Base-by-base conservation (phyloP, 2,113 vertebrate genomes). In the Riparia riparia region DNA sequence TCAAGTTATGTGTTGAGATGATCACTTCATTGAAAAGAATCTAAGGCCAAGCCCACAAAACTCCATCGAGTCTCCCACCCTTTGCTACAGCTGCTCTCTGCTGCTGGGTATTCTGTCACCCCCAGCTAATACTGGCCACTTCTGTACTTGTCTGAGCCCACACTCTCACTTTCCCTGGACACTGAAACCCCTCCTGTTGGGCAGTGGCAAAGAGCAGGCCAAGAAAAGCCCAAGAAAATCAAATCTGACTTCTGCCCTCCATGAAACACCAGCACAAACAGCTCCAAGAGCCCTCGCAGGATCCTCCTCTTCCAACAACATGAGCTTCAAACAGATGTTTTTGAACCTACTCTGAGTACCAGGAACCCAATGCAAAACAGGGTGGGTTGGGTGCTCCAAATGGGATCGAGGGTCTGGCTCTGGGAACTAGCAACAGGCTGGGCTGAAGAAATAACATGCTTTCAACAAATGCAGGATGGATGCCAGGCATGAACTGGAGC, bases 1-100 rank as follows among this genome's bases (percentile, higher is more conserved):
- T 77, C 70, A 85, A 84, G 37, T 65, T 20, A 69, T 29, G 5
- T 5, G 49, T 8, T 86, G 96, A 98, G 96, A 98, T 96, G 96
- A 97, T 51, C 66, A 7, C 14, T 58, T 79, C 4, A 42, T 42
- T 70, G 37, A 51, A 72, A 69, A 88, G 66, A 94, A 85, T 71
- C 44, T 15, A 49, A 85, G 58, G 68, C 58, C 91, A 93, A 83
- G 42, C 81, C 71, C 79, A 82, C 50, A 37, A 76, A 53, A 12
- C 12, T 69, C 58, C 70, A 49, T 10, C 0, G 4, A 45, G 41
- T 78, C 79, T 64, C 63, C 45, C 64, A 73, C 18, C 2, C 0
- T 51, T 58, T 70, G 42, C 76, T 74, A 77, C 42, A 93, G 45
- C 72, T 79, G 2, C 81, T 49, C 31, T 58, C 70, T 65, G 28